Percentiles rank a stretch among this genome's conserved stretches.
These are phyloP conservation scores for Anableps anableps DNA, from an alignment of 2,797 vertebrate genomes.

Conservation along the genomic window DNA sequence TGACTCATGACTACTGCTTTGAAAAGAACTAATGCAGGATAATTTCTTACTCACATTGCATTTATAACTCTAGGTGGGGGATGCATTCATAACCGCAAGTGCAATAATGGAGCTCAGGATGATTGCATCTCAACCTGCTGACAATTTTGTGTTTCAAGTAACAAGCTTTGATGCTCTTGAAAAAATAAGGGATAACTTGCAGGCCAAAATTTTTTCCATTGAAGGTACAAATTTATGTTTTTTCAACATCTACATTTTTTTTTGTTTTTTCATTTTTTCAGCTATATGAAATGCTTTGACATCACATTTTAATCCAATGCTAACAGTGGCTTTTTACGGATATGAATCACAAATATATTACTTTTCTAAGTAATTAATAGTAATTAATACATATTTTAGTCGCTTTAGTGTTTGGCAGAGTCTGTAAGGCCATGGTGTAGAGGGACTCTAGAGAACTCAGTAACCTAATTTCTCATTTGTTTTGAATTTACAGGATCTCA, in stretches of 20 bases:
- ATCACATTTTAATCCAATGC: background rate
- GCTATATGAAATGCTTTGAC: background rate
- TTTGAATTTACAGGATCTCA: slow-evolving; percentile 68
- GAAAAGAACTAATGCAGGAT: background rate
- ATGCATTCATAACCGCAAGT: rapidly evolving
- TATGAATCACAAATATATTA: background rate
- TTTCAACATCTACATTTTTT: no score
- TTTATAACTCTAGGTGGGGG: slow-evolving; percentile 57
- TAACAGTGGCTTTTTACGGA: background rate
- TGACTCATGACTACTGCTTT: background rate
- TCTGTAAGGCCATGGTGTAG: no score
- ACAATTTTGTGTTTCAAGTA: slow-evolving; percentile 60
- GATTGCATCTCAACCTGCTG: slow-evolving; percentile 61
- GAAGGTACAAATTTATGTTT: slow-evolving; percentile 68
- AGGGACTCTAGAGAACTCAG: no score
- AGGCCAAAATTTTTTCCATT: slow-evolving; percentile 77
- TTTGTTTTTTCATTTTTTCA: background rate
- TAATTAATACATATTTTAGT: background rate
- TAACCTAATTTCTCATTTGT: background rate
- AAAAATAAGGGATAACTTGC: slow-evolving; percentile 57
- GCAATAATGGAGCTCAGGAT: slow-evolving; percentile 50
- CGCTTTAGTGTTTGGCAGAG: background rate
- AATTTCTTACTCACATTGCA: background rate
- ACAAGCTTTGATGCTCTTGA: slow-evolving; percentile 62
- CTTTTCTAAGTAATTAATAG: background rate